Percentiles rank a stretch among this genome's conserved stretches.
Conservation (phyloP, 1,140 invertebrate species). For the Thaumetopoea pityocampa region DNA sequence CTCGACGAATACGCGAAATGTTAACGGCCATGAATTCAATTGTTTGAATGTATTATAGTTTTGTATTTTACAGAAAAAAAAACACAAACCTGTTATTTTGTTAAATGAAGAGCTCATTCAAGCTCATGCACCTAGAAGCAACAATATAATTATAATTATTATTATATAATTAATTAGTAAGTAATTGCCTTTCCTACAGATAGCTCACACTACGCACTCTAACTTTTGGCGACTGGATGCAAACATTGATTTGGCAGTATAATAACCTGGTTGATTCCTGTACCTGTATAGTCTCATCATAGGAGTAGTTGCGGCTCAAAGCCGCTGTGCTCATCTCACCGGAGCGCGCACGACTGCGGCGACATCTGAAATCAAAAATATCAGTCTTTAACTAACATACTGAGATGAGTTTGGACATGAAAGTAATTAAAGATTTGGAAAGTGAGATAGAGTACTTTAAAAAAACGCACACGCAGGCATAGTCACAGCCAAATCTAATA, state of each 20-base stretch:
- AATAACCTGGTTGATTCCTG: no score
- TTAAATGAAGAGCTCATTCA: background rate
- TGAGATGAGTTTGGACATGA: no score
- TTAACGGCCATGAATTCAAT: constrained; percentile 16
- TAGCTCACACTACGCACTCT: no score
- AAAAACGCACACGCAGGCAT: no score
- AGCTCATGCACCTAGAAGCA: background rate
- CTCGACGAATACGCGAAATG: constrained; percentile 27
- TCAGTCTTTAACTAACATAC: no score
- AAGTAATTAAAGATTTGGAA: no score
- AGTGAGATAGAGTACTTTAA: no score
- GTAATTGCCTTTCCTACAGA: no score
- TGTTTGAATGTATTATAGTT: constrained; percentile 7
- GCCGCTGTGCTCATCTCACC: constrained; percentile 57
- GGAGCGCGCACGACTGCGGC: constrained; percentile 43
- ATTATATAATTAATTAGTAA: no score
- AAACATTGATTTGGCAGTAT: no score
- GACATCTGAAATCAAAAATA: constrained; percentile 46
- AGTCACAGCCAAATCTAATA: constrained; percentile 13
- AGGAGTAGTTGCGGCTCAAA: constrained; percentile 49
- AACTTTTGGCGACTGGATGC: no score
- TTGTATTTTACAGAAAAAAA: background rate
- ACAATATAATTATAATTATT: constrained; percentile 4
- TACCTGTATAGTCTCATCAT: constrained; percentile 68
- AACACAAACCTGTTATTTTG: background rate